These are phyloP conservation scores for Corythornis cristatus DNA, from an alignment of 2,113 vertebrate species.

Conservation along the genomic window DNA sequence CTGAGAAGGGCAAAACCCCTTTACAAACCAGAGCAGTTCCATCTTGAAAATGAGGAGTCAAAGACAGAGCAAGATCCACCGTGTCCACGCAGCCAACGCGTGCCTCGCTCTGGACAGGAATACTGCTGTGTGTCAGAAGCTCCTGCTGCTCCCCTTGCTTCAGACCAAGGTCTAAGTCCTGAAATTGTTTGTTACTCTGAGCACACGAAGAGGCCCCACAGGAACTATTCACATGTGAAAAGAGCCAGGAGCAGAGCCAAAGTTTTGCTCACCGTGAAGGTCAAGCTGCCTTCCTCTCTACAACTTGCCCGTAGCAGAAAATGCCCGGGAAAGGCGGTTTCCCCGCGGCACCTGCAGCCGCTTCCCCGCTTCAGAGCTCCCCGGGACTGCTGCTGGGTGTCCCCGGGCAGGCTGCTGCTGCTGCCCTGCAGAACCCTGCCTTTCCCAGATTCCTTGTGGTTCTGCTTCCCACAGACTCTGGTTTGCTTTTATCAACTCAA, in stretches of 20 bases:
- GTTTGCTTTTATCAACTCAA: neutral
- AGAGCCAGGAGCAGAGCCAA: conserved; percentile 60
- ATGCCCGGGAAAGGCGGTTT: neutral
- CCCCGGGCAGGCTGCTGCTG: neutral
- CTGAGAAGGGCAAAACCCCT: neutral
- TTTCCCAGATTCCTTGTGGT: neutral
- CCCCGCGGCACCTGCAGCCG: neutral
- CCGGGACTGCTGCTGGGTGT: fast-evolving
- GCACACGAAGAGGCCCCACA: conserved; percentile 60
- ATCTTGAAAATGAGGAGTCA: neutral
- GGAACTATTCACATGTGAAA: conserved; percentile 63
- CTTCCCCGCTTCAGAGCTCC: neutral
- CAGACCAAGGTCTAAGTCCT: conserved; percentile 37
- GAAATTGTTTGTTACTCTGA: conserved; percentile 60
- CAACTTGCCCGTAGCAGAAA: neutral
- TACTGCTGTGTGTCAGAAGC: neutral
- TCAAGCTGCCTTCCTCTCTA: neutral
- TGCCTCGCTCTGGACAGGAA: neutral
- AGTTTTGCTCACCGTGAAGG: conserved; percentile 46
- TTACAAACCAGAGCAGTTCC: neutral
- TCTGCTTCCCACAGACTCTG: neutral
- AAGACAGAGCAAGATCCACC: neutral
- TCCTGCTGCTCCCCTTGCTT: neutral
- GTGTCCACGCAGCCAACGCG: neutral
- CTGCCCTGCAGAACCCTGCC: neutral